These are phyloP conservation scores for Pelodytes ibericus DNA, from an alignment of 2,797 vertebrate genomes.

Conservation along the genomic window DNA sequence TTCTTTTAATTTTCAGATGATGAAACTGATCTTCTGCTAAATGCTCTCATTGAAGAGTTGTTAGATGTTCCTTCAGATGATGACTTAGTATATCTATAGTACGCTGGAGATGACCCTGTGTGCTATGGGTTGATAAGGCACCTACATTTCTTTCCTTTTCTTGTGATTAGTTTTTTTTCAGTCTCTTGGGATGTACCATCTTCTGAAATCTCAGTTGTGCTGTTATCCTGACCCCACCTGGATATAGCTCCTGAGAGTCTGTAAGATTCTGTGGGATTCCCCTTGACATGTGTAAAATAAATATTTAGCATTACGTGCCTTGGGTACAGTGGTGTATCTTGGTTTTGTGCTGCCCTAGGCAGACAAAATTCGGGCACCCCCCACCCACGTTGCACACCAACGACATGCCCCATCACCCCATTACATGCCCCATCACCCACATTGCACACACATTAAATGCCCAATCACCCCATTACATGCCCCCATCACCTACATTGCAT, in stretches of 20 bases:
- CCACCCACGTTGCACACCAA: too few species aligned
- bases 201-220: neutral
- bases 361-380: too few species aligned
- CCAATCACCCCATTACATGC: too few species aligned
- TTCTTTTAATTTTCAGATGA: conserved; percentile 2
- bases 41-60: neutral
- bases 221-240: neutral
- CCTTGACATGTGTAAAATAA: too few species aligned
- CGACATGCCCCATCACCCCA: too few species aligned
- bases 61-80: neutral
- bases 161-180: neutral
- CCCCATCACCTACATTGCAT: too few species aligned
- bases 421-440: too few species aligned
- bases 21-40: neutral
- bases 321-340: too few species aligned
- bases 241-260: neutral
- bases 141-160: too few species aligned
- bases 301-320: too few species aligned
- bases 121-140: neutral
- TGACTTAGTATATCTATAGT: neutral
- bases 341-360: too few species aligned
- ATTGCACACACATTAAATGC: too few species aligned
- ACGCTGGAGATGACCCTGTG: neutral
- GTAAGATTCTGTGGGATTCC: neutral
- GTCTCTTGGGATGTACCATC: neutral